Evolutionary conservation across 2,888 invertebrate genomes (phyloP).

Genomic region (Protophormia terraenovae): DNA sequence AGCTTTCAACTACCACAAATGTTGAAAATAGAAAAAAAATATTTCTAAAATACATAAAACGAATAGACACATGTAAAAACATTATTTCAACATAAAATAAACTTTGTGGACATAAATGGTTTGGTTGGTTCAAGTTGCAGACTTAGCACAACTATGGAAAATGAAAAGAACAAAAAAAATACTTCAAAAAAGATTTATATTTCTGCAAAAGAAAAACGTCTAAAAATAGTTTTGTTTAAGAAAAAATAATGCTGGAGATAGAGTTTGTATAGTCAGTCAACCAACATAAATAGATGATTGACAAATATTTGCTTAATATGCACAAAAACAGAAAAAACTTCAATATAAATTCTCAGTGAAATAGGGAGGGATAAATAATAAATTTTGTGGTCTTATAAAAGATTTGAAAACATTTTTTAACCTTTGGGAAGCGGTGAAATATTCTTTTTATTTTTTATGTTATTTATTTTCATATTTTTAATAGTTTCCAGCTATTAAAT

Average conservation of each 20-base stretch:
- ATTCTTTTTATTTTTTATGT: too few relatives aligned
- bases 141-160: background rate
- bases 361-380: background rate
- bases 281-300: background rate
- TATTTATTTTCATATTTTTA: background rate
- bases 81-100: conserved; percentile 22
- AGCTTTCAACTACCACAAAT: conserved; percentile 20
- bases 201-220: background rate
- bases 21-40: background rate
- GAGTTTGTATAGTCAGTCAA: background rate
- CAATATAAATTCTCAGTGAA: background rate
- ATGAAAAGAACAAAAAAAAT: background rate
- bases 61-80: conserved; percentile 24
- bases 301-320: conserved; percentile 38
- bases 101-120: conserved; percentile 28
- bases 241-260: conserved; percentile 3
- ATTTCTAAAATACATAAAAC: background rate
- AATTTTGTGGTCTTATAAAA: background rate
- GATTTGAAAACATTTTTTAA: background rate
- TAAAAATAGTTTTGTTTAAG: conserved; percentile 15
- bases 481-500: background rate
- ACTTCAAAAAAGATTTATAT: conserved; percentile 17
- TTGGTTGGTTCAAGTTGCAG: background rate
- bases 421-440: background rate
- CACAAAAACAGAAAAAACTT: background rate